Evolutionary conservation across 1,140 invertebrate species (phyloP), one percentile per base, ranked within the genome.

Genomic region (Megathymus violae): DNA sequence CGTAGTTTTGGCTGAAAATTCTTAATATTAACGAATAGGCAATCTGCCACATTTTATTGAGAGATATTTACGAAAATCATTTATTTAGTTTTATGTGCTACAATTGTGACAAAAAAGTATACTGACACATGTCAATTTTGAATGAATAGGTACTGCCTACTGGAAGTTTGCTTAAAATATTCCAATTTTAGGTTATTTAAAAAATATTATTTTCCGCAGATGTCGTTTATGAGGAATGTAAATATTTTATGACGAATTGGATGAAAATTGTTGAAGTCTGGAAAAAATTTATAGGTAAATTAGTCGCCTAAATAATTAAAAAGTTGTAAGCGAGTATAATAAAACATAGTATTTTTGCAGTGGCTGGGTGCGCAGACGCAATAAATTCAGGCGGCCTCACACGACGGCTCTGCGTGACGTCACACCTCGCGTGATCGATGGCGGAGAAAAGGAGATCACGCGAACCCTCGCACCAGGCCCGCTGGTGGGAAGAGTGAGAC

Each of bases 371-470:
- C 84, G 84, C 86, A 82, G 79, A 80, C 84, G 88, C 88, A 85
- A 91, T 91, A 91, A 91, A 91, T 91, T 81, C 76, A 80, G 73
- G 52, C 69, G 66, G 85, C 88, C 88, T 85, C 88, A 91, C 88
- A 91, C 88, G 88, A 89, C 76, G 88, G 84, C 88, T 76, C 86
- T 83, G 85, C 88, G 80, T 91, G 88, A 91, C 88, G 88, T 91
- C 88, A 91, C 88, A 88, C 85, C 85, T 85, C 77, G 73, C 56
- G 76, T 91, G 88, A 91, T 91, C 82, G 88, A 91, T 89, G 80
- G 82, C 74, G 56, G 80, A 71, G 65, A 62, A 78, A 89, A 71
- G 41, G 80, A 85, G 84, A 84, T 68, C 74, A 71, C 71, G 52
- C 59, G 70, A 71, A 52, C 64, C 67, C 68, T 66, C 67, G 66